A percentile compares a stretch with the other conserved stretches of the same genome.
Evolutionary conservation across 2,113 vertebrate genomes (phyloP).

Genomic region (Naja naja): DNA sequence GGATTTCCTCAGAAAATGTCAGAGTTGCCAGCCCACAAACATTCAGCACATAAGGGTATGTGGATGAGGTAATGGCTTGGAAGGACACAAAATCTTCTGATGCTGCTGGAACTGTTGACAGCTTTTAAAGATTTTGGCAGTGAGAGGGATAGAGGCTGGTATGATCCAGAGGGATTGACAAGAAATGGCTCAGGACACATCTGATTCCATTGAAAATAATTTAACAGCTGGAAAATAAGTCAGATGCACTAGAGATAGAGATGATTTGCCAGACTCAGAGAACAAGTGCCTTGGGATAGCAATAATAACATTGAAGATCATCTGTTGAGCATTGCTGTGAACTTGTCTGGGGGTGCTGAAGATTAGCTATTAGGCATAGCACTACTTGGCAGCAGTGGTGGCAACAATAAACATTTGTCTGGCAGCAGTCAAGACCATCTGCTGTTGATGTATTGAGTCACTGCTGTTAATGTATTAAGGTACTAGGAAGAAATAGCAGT

Average conservation of each 20-base stretch:
- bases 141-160: neutral
- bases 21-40: neutral
- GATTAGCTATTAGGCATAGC: neutral
- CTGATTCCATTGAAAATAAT: neutral
- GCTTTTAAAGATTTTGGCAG: neutral
- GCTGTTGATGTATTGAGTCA: neutral
- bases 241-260: neutral
- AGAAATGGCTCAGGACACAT: neutral
- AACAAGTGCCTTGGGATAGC: neutral
- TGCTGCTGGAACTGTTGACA: neutral
- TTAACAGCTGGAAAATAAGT: neutral
- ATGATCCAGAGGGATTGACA: neutral
- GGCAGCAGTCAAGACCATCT: neutral
- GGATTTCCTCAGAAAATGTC: neutral
- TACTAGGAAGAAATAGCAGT: neutral
- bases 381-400: neutral
- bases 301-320: neutral
- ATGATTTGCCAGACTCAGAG: neutral
- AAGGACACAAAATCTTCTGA: neutral
- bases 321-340: neutral
- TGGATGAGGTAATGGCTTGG: neutral
- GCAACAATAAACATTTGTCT: neutral
- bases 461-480: neutral
- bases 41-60: neutral
- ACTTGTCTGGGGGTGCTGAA: neutral